A percentile compares a stretch with the other conserved stretches of the same genome.
Conservation (phyloP, 1,140 invertebrate genomes). For the Trichonephila clavata region DNA sequence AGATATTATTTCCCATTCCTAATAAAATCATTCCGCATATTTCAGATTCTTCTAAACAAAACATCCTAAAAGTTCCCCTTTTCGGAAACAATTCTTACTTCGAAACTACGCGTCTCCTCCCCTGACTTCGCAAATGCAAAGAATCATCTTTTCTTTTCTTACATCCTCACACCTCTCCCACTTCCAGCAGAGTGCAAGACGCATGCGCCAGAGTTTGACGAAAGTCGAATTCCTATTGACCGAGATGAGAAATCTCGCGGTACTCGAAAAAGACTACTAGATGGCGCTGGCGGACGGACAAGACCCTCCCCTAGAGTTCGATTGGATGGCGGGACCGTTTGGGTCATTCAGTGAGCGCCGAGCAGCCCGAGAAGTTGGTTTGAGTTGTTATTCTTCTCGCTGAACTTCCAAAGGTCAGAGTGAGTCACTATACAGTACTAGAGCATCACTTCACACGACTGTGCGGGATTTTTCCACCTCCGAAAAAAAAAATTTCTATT, state of each 20-base stretch:
- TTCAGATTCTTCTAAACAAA: conserved; percentile 11
- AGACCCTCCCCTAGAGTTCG: conserved; percentile 31
- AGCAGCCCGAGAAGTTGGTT: conserved; percentile 22
- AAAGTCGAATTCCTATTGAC: conserved; percentile 75
- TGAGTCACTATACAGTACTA: conserved; percentile 36
- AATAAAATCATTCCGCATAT: conserved; percentile 5
- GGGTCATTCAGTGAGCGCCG: conserved; percentile 57
- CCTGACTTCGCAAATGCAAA: background rate
- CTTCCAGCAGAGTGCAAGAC: background rate
- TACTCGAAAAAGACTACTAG: background rate
- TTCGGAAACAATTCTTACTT: background rate
- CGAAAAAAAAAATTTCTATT: too few species aligned
- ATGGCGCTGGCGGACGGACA: conserved; percentile 52
- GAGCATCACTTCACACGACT: conserved; percentile 19
- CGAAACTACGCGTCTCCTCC: too few species aligned
- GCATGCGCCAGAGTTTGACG: conserved; percentile 70
- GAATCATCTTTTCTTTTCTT: conserved; percentile 31
- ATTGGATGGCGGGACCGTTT: conserved; percentile 69
- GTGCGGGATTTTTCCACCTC: background rate
- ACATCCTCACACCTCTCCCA: background rate
- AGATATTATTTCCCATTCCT: background rate
- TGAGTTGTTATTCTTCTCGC: background rate
- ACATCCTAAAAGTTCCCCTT: background rate
- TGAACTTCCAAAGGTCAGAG: conserved; percentile 61
- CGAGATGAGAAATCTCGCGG: conserved; percentile 29